A percentile compares a stretch with the other conserved stretches of the same genome.
Conservation (phyloP, 1,140 invertebrate species). For the Atopsyche davidsoni region DNA sequence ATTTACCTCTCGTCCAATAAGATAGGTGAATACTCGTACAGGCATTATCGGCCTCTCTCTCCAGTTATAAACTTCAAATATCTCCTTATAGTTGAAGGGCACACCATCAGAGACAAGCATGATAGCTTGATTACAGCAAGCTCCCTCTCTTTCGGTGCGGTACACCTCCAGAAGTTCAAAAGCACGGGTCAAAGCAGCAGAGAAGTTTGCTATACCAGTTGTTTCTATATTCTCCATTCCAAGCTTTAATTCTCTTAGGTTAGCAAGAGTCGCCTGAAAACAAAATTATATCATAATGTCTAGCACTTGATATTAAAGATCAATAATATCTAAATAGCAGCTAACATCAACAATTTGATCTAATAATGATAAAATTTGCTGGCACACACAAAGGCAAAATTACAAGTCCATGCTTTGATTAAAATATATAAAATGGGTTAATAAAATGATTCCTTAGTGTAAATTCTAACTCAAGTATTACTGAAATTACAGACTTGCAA, state of each 20-base stretch:
- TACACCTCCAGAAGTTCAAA: conserved; percentile 76
- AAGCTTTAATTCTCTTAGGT: conserved; percentile 78
- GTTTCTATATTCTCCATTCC: conserved; percentile 72
- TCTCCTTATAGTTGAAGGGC: conserved; percentile 85
- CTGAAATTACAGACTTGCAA: not conserved
- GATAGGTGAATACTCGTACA: conserved; percentile 94
- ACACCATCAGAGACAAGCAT: conserved; percentile 98
- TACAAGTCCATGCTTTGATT: not conserved
- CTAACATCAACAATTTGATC: too few species aligned
- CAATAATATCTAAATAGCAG: not conserved
- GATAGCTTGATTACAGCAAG: conserved; percentile 74
- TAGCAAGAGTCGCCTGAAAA: conserved; percentile 78
- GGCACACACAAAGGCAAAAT: not conserved
- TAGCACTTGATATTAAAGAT: not conserved
- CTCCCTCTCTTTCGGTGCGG: conserved; percentile 53
- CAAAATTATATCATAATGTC: conserved; percentile 19
- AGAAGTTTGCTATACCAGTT: conserved; percentile 91
- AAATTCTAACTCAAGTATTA: not conserved
- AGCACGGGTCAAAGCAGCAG: conserved; percentile 79
- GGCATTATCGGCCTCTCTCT: conserved; percentile 61
- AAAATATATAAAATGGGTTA: not conserved
- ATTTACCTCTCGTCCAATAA: conserved; percentile 84
- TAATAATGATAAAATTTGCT: not conserved
- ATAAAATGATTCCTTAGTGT: not conserved
- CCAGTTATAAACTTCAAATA: conserved; percentile 88